phyloP scores from a whole-genome alignment of 2,888 invertebrate genomes.

The Drosophila formosana region DNA sequence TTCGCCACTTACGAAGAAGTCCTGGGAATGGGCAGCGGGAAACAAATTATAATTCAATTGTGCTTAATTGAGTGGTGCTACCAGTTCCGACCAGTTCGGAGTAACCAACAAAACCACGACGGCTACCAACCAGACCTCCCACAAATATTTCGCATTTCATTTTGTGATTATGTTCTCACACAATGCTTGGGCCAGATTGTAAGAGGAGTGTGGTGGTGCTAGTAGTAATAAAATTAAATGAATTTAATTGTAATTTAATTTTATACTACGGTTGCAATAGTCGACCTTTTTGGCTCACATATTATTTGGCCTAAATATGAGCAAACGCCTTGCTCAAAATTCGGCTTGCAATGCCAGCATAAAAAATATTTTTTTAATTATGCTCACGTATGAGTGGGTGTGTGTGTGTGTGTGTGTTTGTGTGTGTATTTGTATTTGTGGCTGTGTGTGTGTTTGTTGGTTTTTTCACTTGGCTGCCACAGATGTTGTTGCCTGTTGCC shows the following conservation, averaged over 20 bases:
- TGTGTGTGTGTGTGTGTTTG: constrained; percentile 16
- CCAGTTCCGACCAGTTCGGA: constrained; percentile 7
- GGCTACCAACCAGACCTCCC: constrained; percentile 25
- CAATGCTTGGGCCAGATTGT: constrained; percentile 25
- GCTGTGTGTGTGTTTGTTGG: constrained; percentile 15
- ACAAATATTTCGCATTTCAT: constrained; percentile 57
- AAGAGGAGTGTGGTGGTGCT: constrained; percentile 1
- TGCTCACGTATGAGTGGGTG: constrained; percentile 36
- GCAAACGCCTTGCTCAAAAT: constrained; percentile 20
- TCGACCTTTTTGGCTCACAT: constrained; percentile 9
- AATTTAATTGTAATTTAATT: constrained; percentile 77
- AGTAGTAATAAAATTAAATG: constrained; percentile 63
- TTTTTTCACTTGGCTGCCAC: constrained; percentile 60
- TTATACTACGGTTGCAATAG: constrained; percentile 33
- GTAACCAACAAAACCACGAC: constrained; percentile 53
- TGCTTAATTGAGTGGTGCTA: constrained; percentile 69
- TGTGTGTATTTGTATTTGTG: not conserved
- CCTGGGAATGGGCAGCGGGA: constrained; percentile 30
- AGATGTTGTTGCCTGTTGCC: constrained; percentile 24
- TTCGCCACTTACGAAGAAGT: constrained; percentile 31
- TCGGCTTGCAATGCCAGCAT: constrained; percentile 28
- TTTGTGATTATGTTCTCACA: constrained; percentile 61
- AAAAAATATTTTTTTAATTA: constrained; percentile 73
- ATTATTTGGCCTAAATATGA: constrained; percentile 66
- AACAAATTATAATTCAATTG: constrained; percentile 75